Base-by-base conservation (phyloP, 2,797 vertebrate genomes). In the Salmo trutta region DNA sequence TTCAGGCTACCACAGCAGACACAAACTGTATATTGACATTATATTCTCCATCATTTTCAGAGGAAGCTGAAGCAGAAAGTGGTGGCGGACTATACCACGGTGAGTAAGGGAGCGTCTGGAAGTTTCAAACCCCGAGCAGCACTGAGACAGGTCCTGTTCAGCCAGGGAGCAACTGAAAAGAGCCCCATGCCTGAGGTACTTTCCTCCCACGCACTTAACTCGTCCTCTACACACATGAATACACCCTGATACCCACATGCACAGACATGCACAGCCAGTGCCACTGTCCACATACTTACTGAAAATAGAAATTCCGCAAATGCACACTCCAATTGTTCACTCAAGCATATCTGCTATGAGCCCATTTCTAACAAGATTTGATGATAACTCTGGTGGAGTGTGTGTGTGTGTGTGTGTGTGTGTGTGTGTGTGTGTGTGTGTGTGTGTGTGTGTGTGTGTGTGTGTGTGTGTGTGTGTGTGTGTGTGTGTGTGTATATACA, bases 91-190 rank as follows among this genome's bases (percentile, higher is more conserved):
- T 93, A 93, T 81, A 73, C 87, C 27, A 93, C 93, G 0, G 4
- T 91, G 76, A 88, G 68, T 56, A 95, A 92, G 75, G 90, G 83
- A 82, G 19, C 71, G 0, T 86, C 90, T 76, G 76, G 68, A 19
- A 85, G 41, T 66, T 21, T 62, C 75, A 95, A 90, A 88, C 79
- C 91, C 76, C 88, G 92, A 85, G 81, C 86, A 1, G 79, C 91
- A 3, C 88, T 94, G 66, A 93, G 79, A 79, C 92, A 93, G 79
- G 88, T 83, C 56, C 83, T 94, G 69, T 93, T 95, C 85, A 93
- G 67, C 76, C 94, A 94, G 85, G 89, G 86, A 83, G 79, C 29
- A 78, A 83, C 90, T 71, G 94, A 95, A 64, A 95, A 92, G 83
- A 87, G 73, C 79, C 52, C 68, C 0, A 31, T 68, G 0, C 71